Conservation (phyloP, 2,797 vertebrate species). For the Bradypodion ventrale region DNA sequence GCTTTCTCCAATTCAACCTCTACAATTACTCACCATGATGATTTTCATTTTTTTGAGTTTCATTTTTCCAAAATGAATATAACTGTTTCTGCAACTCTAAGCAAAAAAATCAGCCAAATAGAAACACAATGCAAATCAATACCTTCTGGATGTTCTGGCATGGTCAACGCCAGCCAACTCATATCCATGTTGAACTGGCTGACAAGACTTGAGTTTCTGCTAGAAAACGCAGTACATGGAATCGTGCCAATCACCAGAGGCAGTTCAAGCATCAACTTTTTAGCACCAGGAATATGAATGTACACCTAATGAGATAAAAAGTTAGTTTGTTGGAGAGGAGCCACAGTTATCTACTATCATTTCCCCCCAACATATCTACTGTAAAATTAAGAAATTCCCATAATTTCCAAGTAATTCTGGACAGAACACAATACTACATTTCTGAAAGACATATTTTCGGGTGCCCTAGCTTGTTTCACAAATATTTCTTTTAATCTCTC, state of each 20-base stretch:
- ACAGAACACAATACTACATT: slow-evolving; percentile 14
- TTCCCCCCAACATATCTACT: neutral
- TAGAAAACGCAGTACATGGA: slow-evolving; percentile 78
- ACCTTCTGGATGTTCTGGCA: slow-evolving; percentile 85
- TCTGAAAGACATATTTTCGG: neutral
- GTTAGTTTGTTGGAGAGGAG: neutral
- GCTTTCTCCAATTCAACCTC: neutral
- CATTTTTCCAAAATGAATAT: neutral
- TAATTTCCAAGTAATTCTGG: slow-evolving; percentile 34
- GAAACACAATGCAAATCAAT: slow-evolving; percentile 16
- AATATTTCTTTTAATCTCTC: neutral
- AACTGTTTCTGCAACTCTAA: neutral
- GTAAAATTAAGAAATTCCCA: neutral
- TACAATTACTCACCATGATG: too few species aligned
- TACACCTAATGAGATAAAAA: slow-evolving; percentile 73
- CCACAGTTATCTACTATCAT: neutral
- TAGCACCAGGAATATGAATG: slow-evolving; percentile 85
- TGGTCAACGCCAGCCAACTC: slow-evolving; percentile 78
- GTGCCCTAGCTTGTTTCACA: neutral
- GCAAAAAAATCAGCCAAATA: neutral
- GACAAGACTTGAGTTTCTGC: slow-evolving; percentile 75
- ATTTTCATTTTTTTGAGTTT: neutral
- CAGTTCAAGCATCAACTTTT: slow-evolving; percentile 82
- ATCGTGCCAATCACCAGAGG: slow-evolving; percentile 84
- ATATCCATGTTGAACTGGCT: slow-evolving; percentile 79